Evolutionary conservation across 2,113 vertebrate genomes (phyloP).

Genomic region (Xenopus laevis): DNA sequence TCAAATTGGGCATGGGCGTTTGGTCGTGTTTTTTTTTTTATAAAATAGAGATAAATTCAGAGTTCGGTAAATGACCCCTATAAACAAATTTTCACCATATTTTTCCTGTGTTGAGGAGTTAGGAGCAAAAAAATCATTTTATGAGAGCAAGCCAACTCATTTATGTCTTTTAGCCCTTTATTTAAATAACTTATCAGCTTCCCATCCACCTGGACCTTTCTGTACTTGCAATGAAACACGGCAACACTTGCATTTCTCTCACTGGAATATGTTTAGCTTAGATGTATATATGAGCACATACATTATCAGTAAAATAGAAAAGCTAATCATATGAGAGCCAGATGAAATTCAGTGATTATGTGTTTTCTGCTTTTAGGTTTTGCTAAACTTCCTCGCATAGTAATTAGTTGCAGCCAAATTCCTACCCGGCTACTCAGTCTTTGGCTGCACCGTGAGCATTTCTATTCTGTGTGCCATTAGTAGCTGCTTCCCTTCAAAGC

Average conservation of each 20-base stretch:
- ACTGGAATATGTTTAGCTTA: slow-evolving; percentile 7
- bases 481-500: not conserved
- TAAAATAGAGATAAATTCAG: no score
- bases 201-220: no score
- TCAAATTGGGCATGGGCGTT: no score
- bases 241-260: not conserved
- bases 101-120: no score
- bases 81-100: no score
- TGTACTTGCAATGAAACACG: no score
- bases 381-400: not conserved
- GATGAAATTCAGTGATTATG: slow-evolving; percentile 23
- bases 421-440: slow-evolving; percentile 1
- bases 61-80: no score
- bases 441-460: slow-evolving; percentile 4
- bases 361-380: slow-evolving; percentile 15
- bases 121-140: no score
- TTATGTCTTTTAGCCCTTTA: no score
- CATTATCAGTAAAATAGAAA: not conserved
- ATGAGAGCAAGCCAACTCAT: no score
- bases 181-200: no score
- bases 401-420: slow-evolving; percentile 26
- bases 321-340: slow-evolving; percentile 6
- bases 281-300: slow-evolving; percentile 14
- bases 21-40: no score
- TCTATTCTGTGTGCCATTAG: slow-evolving; percentile 17